Conservation (phyloP, 2,888 invertebrate species). For the Helicoverpa assulta region DNA sequence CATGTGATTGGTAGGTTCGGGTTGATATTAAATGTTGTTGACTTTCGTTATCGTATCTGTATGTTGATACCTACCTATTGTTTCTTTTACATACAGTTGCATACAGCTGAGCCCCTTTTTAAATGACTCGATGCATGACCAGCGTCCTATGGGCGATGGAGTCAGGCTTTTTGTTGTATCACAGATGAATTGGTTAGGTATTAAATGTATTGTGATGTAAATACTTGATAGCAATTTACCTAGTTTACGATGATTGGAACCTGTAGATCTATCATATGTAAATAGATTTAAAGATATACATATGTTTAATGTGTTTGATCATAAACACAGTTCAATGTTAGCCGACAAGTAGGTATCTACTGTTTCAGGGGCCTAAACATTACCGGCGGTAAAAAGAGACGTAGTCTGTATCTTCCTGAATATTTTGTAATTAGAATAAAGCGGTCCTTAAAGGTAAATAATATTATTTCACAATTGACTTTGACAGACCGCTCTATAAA, state of each 20-base stretch:
- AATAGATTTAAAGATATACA: no score
- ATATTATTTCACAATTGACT: slow-evolving; percentile 4
- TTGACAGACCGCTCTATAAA: slow-evolving; percentile 17
- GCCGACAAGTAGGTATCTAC: no score
- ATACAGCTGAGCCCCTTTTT: slow-evolving; percentile 1
- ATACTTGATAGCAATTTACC: slow-evolving; percentile 16
- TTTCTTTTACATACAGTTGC: neutral
- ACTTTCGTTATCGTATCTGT: neutral
- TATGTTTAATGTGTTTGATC: no score
- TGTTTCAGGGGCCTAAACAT: no score
- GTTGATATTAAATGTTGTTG: neutral
- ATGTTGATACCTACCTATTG: neutral
- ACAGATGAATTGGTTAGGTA: slow-evolving; percentile 37
- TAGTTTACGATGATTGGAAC: slow-evolving; percentile 13
- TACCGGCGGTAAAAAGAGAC: no score
- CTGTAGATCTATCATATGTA: slow-evolving; percentile 2
- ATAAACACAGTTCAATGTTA: neutral
- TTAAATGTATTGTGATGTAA: slow-evolving; percentile 43
- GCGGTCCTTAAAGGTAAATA: no score
- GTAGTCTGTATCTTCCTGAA: no score
- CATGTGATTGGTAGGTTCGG: neutral
- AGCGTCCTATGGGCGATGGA: slow-evolving; percentile 27
- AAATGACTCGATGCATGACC: slow-evolving; percentile 48
- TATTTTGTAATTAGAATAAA: no score
- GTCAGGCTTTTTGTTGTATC: slow-evolving; percentile 46